Evolutionary conservation across 2,113 vertebrate species (phyloP), one percentile per base, ranked within the genome.

Genomic region (Catharus minimus): DNA sequence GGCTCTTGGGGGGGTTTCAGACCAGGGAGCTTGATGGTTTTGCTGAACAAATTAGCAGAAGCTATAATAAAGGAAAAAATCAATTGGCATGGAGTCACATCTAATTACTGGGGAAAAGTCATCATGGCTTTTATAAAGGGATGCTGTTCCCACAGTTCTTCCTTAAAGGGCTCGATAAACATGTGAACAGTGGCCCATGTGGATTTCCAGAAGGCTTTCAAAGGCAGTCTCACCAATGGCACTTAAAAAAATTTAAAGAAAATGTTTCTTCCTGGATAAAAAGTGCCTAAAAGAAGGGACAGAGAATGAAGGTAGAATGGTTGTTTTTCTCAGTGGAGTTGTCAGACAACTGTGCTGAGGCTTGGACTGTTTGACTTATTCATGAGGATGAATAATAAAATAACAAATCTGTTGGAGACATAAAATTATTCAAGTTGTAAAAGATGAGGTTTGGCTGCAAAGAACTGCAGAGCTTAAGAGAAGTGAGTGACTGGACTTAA

Each of bases 311-410:
- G 50, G 46, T 41, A 53, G 38, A 50, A 13, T 64, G 30, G 30
- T 47, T 32, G 28, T 33, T 65, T 89, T 96, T 79, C 55, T 47
- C 50, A 53, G 41, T 23, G 38, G 67, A 85, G 55, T 77, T 86
- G 7, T 43, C 33, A 91, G 64, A 82, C 20, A 66, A 39, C 62
- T 22, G 28, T 61, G 62, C 50, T 73, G 43, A 18, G 46, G 13
- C 66, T 84, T 89, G 56, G 27, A 21, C 44, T 69, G 41, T 82
- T 82, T 64, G 30, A 79, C 14, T 91, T 94, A 86, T 82, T 91
- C 72, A 93, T 82, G 55, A 80, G 52, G 38, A 88, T 82, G 85
- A 94, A 94, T 89, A 82, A 79, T 76, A 61, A 91, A 88, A 65
- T 55, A 88, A 76, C 20, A 80, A 73, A 86, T 80, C 82, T 77